Conservation (phyloP, 2,113 vertebrate genomes). For the Zingel zingel region DNA sequence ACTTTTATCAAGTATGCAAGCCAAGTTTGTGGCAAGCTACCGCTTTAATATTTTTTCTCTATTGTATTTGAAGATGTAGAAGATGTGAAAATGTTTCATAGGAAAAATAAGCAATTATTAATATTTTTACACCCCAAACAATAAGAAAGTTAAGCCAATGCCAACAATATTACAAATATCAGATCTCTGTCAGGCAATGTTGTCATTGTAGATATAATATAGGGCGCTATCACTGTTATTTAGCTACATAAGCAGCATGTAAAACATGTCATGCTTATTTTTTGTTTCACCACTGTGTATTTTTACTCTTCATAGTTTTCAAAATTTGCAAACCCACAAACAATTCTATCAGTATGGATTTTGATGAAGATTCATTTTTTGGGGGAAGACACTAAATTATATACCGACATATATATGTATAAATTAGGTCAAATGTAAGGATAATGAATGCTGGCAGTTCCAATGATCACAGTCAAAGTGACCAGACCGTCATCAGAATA, state of each 20-base stretch:
- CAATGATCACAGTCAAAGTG: slow-evolving; percentile 8
- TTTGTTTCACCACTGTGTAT: not conserved
- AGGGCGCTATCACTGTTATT: not conserved
- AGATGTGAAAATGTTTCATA: no score
- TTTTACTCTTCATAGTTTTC: not conserved
- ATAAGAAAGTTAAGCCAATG: not conserved
- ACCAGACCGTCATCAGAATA: slow-evolving; percentile 14
- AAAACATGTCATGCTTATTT: not conserved
- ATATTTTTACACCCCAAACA: not conserved
- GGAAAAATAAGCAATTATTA: not conserved
- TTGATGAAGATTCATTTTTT: no score
- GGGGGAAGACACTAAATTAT: no score
- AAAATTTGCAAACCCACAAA: not conserved
- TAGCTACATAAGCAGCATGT: not conserved
- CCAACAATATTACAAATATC: not conserved
- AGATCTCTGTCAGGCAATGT: not conserved
- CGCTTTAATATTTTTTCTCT: not conserved
- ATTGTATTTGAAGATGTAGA: not conserved
- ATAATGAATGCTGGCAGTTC: no score
- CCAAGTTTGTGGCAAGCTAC: not conserved
- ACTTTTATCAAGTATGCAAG: not conserved
- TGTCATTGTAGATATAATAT: slow-evolving; percentile 12
- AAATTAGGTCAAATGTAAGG: no score
- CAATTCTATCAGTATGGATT: not conserved
- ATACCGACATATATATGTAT: no score